These are phyloP conservation scores for Scomber colias DNA, from an alignment of 2,113 vertebrate genomes.

Conservation along the genomic window DNA sequence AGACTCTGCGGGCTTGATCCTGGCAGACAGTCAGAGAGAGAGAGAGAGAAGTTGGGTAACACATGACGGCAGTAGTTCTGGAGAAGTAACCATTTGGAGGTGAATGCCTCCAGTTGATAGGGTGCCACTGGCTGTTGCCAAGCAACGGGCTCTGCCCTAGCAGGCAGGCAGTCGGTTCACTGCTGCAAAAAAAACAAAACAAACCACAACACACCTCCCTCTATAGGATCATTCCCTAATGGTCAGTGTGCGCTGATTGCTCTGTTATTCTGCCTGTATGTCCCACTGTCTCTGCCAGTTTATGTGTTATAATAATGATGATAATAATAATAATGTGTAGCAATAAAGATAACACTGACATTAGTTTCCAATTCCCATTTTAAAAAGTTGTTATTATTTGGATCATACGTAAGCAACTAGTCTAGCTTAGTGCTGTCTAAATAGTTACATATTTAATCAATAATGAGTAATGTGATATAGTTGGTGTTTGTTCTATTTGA, in stretches of 20 bases:
- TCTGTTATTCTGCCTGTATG: constrained; percentile 8
- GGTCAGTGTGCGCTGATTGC: constrained; percentile 8
- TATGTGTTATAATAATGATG: not conserved
- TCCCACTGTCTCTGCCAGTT: not conserved
- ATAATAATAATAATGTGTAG: not conserved
- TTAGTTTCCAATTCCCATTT: not conserved
- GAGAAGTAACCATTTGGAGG: constrained; percentile 36
- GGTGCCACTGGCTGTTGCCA: constrained; percentile 42
- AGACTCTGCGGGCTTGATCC: constrained; percentile 12
- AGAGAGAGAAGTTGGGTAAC: constrained; percentile 43
- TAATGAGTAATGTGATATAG: no score
- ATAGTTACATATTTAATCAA: no score
- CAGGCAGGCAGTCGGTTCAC: constrained; percentile 36
- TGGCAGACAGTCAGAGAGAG: constrained; percentile 26
- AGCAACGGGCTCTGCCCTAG: constrained; percentile 38
- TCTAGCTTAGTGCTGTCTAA: not conserved
- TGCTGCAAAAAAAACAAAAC: constrained; percentile 2
- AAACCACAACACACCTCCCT: constrained; percentile 27
- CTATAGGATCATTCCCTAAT: constrained; percentile 18
- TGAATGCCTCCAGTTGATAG: constrained; percentile 42
- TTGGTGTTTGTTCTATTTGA: not conserved
- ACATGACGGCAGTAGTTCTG: not conserved
- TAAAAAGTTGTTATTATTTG: not conserved
- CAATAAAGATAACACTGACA: not conserved
- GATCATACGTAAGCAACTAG: not conserved